A percentile compares a stretch with the other conserved stretches of the same genome.
phyloP scores from a whole-genome alignment of 1,140 invertebrate genomes.

The Vanessa atalanta region DNA sequence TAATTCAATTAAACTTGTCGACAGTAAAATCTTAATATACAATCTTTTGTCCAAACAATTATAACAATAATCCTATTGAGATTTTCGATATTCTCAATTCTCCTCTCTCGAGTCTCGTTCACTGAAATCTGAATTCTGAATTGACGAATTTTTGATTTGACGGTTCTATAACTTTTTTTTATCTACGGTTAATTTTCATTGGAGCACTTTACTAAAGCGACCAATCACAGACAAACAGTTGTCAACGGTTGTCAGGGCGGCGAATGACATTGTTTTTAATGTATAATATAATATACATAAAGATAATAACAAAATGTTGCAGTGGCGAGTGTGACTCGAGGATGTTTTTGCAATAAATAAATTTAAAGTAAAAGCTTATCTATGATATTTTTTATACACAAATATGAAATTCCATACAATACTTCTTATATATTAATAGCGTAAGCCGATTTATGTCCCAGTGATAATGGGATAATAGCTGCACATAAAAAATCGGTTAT shows the following conservation, averaged over 20 bases:
- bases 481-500: not conserved
- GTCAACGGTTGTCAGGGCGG: constrained; percentile 46
- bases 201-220: constrained; percentile 49
- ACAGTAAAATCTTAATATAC: not conserved
- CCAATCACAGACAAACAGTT: constrained; percentile 75
- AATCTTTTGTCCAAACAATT: constrained; percentile 16
- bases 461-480: no score
- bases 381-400: no score
- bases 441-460: no score
- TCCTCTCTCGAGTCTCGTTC: not conserved
- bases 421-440: no score
- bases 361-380: not conserved
- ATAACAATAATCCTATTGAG: constrained; percentile 6
- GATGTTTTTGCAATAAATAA: not conserved
- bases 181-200: constrained; percentile 38
- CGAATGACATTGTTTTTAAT: constrained; percentile 24
- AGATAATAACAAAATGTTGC: not conserved
- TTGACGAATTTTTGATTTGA: constrained; percentile 24
- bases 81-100: constrained; percentile 16
- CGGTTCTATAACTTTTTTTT: constrained; percentile 13
- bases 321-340: no score
- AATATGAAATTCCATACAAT: no score
- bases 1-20: not conserved
- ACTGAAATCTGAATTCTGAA: constrained; percentile 29
- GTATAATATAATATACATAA: constrained; percentile 1